Evolutionary conservation across 2,797 vertebrate species (phyloP).

Genomic region (Morelia viridis): DNA sequence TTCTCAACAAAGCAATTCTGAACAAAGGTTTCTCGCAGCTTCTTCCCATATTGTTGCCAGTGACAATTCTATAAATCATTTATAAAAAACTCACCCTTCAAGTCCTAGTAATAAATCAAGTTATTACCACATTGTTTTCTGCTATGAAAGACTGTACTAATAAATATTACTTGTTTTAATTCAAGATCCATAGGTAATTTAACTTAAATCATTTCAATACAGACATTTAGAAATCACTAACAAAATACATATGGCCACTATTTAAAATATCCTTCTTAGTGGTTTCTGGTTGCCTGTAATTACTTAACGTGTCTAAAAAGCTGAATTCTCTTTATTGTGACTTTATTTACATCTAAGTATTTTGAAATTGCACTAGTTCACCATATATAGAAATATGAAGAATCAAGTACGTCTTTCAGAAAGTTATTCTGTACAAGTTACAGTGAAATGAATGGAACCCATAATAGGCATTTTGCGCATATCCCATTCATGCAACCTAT

Average conservation of each 20-base stretch:
- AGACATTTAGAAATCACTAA: not conserved
- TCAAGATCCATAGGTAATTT: not conserved
- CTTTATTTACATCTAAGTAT: not conserved
- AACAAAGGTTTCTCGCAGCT: not conserved
- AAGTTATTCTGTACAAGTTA: not conserved
- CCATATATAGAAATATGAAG: not conserved
- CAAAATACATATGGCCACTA: not conserved
- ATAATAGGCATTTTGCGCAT: not conserved
- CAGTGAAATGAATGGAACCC: not conserved
- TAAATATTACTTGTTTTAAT: not conserved
- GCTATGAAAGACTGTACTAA: not conserved
- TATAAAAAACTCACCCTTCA: slow-evolving; percentile 1
- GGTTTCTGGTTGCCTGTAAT: not conserved
- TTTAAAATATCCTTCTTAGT: not conserved
- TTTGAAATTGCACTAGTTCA: not conserved
- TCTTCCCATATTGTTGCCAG: not conserved
- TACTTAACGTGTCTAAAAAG: not conserved
- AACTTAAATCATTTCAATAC: not conserved
- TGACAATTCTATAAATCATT: not conserved
- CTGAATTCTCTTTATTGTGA: not conserved
- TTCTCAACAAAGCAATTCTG: slow-evolving; percentile 2
- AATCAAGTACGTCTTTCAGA: not conserved
- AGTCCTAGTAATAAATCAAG: not conserved
- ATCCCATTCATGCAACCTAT: not conserved
- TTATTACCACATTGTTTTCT: not conserved